Evolutionary conservation across 2,888 invertebrate species (phyloP), one percentile per base, ranked within the genome.

Genomic region (Hirtodrosophila trivittata): DNA sequence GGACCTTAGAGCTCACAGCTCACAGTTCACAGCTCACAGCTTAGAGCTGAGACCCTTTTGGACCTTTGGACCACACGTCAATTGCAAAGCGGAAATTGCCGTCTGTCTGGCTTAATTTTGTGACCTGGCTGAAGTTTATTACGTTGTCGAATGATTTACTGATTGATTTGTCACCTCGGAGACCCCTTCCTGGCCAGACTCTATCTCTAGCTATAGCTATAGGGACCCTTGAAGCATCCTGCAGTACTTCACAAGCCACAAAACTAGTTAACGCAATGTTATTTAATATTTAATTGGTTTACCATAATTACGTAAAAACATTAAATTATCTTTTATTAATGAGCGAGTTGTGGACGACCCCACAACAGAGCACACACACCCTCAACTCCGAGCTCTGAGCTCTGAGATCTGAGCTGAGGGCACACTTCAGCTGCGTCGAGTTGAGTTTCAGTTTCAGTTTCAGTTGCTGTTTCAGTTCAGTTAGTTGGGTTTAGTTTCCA

Each of bases 291-390:
- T 84, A 84, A 81, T 82, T 84, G 69, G 65, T 71, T 69, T 42
- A 68, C 77, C 86, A 77, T 82, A 82, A 82, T 84, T 84, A 82
- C 75, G 77, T 82, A 75, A 82, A 84, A 86, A 86, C 78, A 86
- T 86, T 86, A 82, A 84, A 77, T 69, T 75, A 86, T 82, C 55
- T 77, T 64, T 84, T 86, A 82, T 82, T 82, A 77, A 86, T 86
- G 49, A 56, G 16, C 49, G 13, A 39, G 45, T 37, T 39, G 14
- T 41, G 35, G 38, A 41, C 18, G 2, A 21, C 30, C 46, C 52
- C 9, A 25, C n/a, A 28, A 6, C 62, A 8, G 14, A 37, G 25
- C 21, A 21, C 18, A 21, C 18, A 18, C 43, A 46, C 4, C 54
- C 21, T 38, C 55, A 51, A 26, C 33, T 43, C 50, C 41, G 43